A percentile compares a stretch with the other conserved stretches of the same genome.
Evolutionary conservation across 2,888 invertebrate species (phyloP).

Genomic region (Autographa pulchrina): DNA sequence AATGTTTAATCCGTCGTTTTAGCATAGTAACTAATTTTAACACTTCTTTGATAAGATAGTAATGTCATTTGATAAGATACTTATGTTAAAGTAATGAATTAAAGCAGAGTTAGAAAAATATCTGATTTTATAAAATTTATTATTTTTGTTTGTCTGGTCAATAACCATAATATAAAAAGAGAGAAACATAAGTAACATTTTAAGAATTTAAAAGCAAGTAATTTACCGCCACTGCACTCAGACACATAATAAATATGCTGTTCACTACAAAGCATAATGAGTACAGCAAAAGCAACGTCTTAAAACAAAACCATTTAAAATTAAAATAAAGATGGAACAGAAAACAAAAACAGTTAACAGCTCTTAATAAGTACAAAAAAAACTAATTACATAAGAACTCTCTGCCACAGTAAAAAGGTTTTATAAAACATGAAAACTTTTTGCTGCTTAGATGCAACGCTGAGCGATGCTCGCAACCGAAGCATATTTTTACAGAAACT

Average conservation of each 20-base stretch:
- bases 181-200: not conserved
- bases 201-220: not conserved
- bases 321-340: not conserved
- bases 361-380: not conserved
- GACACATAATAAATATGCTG: not conserved
- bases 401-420: conserved; percentile 9
- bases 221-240: not conserved
- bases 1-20: too few relatives aligned
- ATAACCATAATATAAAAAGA: not conserved
- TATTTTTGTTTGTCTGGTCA: not conserved
- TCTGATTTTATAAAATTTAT: too few relatives aligned
- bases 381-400: not conserved
- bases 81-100: too few relatives aligned
- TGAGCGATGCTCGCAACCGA: conserved; percentile 17
- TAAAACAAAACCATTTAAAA: not conserved
- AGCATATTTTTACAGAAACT: conserved; percentile 16
- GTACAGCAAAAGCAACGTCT: not conserved
- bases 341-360: not conserved
- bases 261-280: not conserved
- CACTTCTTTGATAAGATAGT: too few relatives aligned
- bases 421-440: conserved; percentile 6
- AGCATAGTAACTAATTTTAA: too few relatives aligned
- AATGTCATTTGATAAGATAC: too few relatives aligned
- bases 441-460: conserved; percentile 25
- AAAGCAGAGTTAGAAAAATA: too few relatives aligned